Evolutionary conservation across 2,888 invertebrate species (phyloP), one percentile per base, ranked within the genome.

Genomic region (Coenonympha arcania): DNA sequence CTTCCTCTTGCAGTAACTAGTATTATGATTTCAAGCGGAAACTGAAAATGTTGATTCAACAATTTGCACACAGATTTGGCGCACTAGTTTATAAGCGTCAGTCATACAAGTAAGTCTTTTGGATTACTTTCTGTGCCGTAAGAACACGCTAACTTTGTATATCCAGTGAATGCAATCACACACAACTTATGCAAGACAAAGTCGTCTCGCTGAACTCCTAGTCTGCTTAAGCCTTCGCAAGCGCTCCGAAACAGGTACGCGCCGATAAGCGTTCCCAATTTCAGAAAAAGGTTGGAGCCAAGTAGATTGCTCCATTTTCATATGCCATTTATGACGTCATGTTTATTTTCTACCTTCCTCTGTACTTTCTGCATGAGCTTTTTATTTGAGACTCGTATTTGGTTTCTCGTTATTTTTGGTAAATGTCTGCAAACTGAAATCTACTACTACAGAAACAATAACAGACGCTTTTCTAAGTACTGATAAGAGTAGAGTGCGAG

Each of bases 261-360:
- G 30, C 39, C 28, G 30, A 47, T 47, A 31, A 47, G 47, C 47
- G 30, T 30, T 46, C 40, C 30, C 30, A 41, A 39, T 30, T 39
- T 39, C 30, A 47, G 30, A 31, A 28, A 39, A 26, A 39, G 41
- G 30, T 28, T 24, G 30, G 15, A 5, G 20, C 19, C 30, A 31
- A 31, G 39, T 39, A 47, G 31, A 47, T 39, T 31, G 19, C 39
- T 30, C 31, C 34, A 36, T 41, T 41, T 41, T 41, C 41, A 41
- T 41, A 41, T 41, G 41, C 19, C 41, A 41, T 18, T 30, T 41
- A 13, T 41, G 41, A 41, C 28, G 41, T 19, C 41, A 30, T 41
- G 30, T 41, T 30, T 41, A 30, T 41, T 41, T 41, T 30, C 26
- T 18, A 6, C 28, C 19, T 11, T 4, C 28, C 6, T 8, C 16